phyloP scores from a whole-genome alignment of 2,888 invertebrate species.

The Ormia ochracea region DNA sequence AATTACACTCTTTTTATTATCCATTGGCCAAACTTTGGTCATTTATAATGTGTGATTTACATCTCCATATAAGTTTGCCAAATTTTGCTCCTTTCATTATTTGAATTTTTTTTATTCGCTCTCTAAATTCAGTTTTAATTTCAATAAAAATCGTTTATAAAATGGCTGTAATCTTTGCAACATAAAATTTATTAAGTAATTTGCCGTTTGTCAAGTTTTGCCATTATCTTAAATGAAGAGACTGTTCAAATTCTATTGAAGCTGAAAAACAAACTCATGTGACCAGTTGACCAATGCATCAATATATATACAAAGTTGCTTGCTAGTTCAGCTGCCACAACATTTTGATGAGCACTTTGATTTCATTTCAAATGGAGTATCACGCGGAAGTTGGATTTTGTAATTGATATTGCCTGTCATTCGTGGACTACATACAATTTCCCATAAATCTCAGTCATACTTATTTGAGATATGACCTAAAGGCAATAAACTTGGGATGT shows the following conservation, averaged over 20 bases:
- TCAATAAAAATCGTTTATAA: background rate
- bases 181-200: constrained; percentile 30
- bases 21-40: background rate
- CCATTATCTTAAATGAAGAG: constrained; percentile 23
- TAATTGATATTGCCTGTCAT: no score
- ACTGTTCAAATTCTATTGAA: background rate
- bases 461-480: no score
- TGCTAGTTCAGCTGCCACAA: no score
- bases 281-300: no score
- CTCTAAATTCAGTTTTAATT: constrained; percentile 6
- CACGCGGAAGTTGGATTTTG: no score
- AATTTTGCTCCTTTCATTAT: background rate
- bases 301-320: no score
- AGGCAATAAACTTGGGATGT: no score
- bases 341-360: no score
- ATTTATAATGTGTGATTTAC: constrained; percentile 10
- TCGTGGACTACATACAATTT: no score
- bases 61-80: background rate
- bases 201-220: constrained; percentile 39
- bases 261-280: background rate
- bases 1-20: background rate
- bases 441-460: no score
- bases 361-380: no score
- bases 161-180: constrained; percentile 19
- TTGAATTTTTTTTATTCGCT: background rate